Evolutionary conservation across 2,113 vertebrate species (phyloP).

Genomic region (Paracanthobrama guichenoti): DNA sequence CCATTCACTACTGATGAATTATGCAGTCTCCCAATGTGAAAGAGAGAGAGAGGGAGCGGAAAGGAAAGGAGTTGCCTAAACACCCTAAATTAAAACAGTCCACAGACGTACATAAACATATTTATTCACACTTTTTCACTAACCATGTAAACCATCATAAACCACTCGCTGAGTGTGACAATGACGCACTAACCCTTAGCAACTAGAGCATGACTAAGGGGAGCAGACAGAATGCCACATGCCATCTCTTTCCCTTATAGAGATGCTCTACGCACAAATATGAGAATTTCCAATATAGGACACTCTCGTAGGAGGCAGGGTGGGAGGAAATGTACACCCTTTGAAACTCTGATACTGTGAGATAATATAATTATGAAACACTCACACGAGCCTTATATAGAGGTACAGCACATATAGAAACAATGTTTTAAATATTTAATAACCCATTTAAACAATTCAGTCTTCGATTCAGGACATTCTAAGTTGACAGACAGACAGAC

Average conservation of each 20-base stretch:
- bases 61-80: neutral
- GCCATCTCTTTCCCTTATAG: slow-evolving; percentile 13
- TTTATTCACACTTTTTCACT: neutral
- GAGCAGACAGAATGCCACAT: slow-evolving; percentile 13
- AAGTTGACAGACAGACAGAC: neutral
- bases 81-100: slow-evolving; percentile 1
- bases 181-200: slow-evolving; percentile 16
- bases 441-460: neutral
- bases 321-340: slow-evolving; percentile 1
- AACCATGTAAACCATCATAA: neutral
- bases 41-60: too few species aligned
- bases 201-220: slow-evolving; percentile 39
- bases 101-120: neutral
- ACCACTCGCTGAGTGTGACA: neutral
- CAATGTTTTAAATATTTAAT: neutral
- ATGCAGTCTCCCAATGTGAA: slow-evolving; percentile 64
- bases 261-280: neutral
- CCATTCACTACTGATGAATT: slow-evolving; percentile 66
- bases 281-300: neutral
- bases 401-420: neutral
- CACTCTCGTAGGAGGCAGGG: neutral
- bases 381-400: neutral
- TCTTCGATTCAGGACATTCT: neutral
- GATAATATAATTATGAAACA: neutral
- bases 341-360: neutral